phyloP scores from a whole-genome alignment of 2,888 invertebrate genomes.

The Hedychridium roseum region DNA sequence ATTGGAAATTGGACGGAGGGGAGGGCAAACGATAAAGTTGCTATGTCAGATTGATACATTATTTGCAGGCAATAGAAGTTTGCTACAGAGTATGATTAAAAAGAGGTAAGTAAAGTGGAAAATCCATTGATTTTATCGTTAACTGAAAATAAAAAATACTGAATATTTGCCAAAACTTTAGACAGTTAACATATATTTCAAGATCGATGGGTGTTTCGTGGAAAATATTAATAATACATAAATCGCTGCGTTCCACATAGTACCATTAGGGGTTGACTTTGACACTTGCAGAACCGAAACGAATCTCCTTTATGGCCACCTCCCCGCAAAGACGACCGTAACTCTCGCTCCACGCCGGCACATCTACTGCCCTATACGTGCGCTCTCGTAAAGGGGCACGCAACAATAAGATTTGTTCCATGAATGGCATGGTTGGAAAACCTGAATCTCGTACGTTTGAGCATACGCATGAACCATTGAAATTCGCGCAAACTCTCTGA shows the following conservation, averaged over 20 bases:
- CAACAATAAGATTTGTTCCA: conserved; percentile 43
- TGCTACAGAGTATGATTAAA: no score
- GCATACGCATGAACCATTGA: no score
- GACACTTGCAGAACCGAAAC: conserved; percentile 62
- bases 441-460: no score
- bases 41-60: no score
- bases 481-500: background rate
- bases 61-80: no score
- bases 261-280: conserved; percentile 55
- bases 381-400: conserved; percentile 34
- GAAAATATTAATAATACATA: conserved; percentile 55
- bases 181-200: background rate
- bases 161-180: no score
- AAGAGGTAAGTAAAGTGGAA: no score
- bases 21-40: no score
- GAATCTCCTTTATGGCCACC: conserved; percentile 58
- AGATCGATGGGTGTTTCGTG: conserved; percentile 2
- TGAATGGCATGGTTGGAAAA: no score
- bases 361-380: conserved; percentile 32
- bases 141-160: no score
- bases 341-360: conserved; percentile 47
- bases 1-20: no score
- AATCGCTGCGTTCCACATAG: conserved; percentile 35
- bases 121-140: no score
- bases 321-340: conserved; percentile 49